phyloP scores from a whole-genome alignment of 2,888 invertebrate species.

The Cheiracanthium punctorium region DNA sequence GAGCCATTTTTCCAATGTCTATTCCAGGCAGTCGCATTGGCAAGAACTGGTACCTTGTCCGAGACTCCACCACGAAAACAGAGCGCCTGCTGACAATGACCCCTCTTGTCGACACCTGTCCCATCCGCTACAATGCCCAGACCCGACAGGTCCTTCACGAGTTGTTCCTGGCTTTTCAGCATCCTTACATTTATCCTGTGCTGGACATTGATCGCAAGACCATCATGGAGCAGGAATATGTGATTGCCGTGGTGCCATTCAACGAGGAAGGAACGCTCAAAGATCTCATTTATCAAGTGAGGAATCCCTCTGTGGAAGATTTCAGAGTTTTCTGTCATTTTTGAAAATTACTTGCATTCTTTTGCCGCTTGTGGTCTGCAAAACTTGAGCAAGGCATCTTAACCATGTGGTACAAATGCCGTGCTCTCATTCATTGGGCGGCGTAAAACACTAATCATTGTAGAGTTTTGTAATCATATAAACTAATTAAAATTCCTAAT shows the following conservation, averaged over 20 bases:
- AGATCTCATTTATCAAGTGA: constrained; percentile 91
- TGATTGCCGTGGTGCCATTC: constrained; percentile 86
- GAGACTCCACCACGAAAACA: constrained; percentile 86
- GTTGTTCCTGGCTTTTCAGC: constrained; percentile 87
- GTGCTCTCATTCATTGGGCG: too few relatives aligned
- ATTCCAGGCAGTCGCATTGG: constrained; percentile 84
- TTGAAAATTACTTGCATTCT: background rate
- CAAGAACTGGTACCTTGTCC: constrained; percentile 93
- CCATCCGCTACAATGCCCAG: constrained; percentile 82
- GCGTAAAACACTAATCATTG: too few relatives aligned
- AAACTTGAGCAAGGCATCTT: background rate
- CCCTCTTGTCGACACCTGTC: constrained; percentile 78
- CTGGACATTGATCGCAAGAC: constrained; percentile 86
- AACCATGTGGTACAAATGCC: background rate
- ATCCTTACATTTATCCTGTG: constrained; percentile 94
- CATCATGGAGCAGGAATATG: constrained; percentile 78
- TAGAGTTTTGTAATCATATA: too few relatives aligned
- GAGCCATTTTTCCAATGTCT: too few relatives aligned
- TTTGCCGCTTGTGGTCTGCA: background rate
- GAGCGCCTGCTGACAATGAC: constrained; percentile 86
- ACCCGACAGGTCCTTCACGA: constrained; percentile 85
- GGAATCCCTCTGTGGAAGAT: too few relatives aligned
- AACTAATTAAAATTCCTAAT: too few relatives aligned
- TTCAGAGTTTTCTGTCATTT: background rate
- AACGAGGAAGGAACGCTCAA: constrained; percentile 90